These are phyloP conservation scores for Thaumetopoea pityocampa DNA, from an alignment of 1,140 invertebrate species.

Conservation along the genomic window DNA sequence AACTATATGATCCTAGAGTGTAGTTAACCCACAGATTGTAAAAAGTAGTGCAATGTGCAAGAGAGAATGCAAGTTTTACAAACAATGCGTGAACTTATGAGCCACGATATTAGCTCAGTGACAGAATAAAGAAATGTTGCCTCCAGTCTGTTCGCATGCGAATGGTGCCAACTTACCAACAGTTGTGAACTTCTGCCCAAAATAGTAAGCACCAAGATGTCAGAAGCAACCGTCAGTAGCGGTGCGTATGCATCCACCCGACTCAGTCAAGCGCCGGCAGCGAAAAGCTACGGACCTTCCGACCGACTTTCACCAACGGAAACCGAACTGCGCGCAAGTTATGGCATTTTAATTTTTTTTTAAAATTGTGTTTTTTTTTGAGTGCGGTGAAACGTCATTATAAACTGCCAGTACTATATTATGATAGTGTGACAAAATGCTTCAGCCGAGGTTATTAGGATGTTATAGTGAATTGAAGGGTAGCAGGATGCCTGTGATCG, in stretches of 20 bases:
- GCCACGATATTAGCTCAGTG: too few relatives aligned
- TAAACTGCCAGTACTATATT: too few relatives aligned
- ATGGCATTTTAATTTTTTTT: constrained; percentile 19
- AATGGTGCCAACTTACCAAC: too few relatives aligned
- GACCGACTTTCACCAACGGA: constrained; percentile 24
- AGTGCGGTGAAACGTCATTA: too few relatives aligned
- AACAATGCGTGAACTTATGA: too few relatives aligned
- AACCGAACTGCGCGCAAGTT: constrained; percentile 14
- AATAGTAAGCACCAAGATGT: constrained; percentile 1
- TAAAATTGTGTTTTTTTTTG: constrained; percentile 4
- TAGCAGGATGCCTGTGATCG: constrained; percentile 20
- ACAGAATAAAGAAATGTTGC: too few relatives aligned
- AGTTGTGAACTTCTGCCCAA: neutral
- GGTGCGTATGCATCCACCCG: constrained; percentile 22
- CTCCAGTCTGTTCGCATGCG: too few relatives aligned
- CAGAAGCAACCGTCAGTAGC: constrained; percentile 21
- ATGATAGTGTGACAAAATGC: constrained; percentile 37
- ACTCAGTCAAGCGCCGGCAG: constrained; percentile 29
- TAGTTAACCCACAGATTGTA: too few relatives aligned
- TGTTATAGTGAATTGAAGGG: constrained; percentile 35
- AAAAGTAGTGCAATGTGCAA: too few relatives aligned
- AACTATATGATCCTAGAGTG: too few relatives aligned
- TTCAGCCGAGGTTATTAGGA: constrained; percentile 56
- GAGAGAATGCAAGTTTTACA: too few relatives aligned
- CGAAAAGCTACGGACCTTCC: constrained; percentile 17